These are phyloP conservation scores for Drosophila ogumai DNA, from an alignment of 1,140 invertebrate genomes.

Conservation along the genomic window DNA sequence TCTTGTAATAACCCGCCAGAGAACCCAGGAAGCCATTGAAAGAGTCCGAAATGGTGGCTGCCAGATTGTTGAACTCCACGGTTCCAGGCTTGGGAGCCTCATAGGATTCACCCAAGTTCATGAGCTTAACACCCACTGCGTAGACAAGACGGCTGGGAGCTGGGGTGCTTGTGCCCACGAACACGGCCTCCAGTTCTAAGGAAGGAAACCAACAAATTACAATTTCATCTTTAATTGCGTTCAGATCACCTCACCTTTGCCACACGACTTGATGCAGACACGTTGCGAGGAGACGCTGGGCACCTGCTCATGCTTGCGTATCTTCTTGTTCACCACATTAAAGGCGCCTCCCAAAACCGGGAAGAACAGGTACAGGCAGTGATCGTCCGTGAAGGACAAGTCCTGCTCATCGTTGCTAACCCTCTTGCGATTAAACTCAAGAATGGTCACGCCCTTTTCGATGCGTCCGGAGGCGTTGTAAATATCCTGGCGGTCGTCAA, in stretches of 20 bases:
- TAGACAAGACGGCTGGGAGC: conserved; percentile 89
- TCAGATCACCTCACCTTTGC: conserved; percentile 86
- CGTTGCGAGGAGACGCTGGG: conserved; percentile 92
- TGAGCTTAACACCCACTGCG: conserved; percentile 90
- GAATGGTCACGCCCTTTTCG: conserved; percentile 91
- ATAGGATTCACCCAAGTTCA: conserved; percentile 91
- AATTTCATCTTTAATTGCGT: fast-evolving
- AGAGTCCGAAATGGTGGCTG: conserved; percentile 88
- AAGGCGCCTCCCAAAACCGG: conserved; percentile 93
- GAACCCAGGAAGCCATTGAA: conserved; percentile 88
- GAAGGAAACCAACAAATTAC: neutral
- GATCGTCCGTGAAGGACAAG: conserved; percentile 92
- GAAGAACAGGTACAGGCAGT: conserved; percentile 95
- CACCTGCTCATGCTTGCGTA: conserved; percentile 91
- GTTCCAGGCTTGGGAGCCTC: conserved; percentile 89
- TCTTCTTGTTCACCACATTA: conserved; percentile 93
- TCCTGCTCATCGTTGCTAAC: conserved; percentile 92
- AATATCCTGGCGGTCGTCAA: conserved; percentile 92
- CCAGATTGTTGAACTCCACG: conserved; percentile 90
- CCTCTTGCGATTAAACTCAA: conserved; percentile 92
- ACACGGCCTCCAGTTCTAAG: conserved; percentile 85
- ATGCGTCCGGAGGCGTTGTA: conserved; percentile 89
- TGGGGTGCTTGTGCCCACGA: conserved; percentile 87
- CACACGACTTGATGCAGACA: conserved; percentile 93
- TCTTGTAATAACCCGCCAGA: conserved; percentile 90